These are phyloP conservation scores for Peromyscus maniculatus DNA, from an alignment of 2,113 vertebrate genomes.

Conservation along the genomic window DNA sequence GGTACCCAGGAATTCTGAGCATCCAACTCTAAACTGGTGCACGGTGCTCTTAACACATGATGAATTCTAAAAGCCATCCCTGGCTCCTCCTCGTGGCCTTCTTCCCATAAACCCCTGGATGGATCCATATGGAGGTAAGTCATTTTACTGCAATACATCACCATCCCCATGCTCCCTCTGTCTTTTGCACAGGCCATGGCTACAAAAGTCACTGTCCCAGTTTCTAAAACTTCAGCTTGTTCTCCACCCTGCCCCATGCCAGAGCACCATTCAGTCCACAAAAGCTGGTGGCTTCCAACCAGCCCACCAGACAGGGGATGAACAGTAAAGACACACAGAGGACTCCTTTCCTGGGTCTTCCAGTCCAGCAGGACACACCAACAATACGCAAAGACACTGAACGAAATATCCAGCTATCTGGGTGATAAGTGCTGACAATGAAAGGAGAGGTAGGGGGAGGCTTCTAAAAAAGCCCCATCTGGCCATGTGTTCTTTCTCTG, in stretches of 20 bases:
- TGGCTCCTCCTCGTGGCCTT: neutral
- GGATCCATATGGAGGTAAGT: neutral
- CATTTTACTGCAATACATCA: neutral
- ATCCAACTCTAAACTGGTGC: neutral
- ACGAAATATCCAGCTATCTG: neutral
- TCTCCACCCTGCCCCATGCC: neutral
- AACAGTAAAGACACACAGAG: neutral
- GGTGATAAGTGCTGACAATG: constrained; percentile 54
- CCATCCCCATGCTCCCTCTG: neutral
- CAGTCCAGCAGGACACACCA: neutral
- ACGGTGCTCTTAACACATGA: neutral
- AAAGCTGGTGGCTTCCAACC: neutral
- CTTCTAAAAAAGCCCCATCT: constrained; percentile 30
- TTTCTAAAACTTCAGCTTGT: neutral
- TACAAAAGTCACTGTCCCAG: neutral
- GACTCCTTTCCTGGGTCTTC: neutral
- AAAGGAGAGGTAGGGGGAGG: constrained; percentile 14
- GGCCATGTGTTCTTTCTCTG: constrained; percentile 47
- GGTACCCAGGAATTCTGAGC: neutral
- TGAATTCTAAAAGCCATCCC: neutral
- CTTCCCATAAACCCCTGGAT: neutral
- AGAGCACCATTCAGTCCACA: neutral
- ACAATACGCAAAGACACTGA: neutral
- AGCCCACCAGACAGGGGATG: neutral
- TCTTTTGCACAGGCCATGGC: neutral